Base-by-base conservation (phyloP, 2,113 vertebrate genomes). In the Todiramphus chloris region DNA sequence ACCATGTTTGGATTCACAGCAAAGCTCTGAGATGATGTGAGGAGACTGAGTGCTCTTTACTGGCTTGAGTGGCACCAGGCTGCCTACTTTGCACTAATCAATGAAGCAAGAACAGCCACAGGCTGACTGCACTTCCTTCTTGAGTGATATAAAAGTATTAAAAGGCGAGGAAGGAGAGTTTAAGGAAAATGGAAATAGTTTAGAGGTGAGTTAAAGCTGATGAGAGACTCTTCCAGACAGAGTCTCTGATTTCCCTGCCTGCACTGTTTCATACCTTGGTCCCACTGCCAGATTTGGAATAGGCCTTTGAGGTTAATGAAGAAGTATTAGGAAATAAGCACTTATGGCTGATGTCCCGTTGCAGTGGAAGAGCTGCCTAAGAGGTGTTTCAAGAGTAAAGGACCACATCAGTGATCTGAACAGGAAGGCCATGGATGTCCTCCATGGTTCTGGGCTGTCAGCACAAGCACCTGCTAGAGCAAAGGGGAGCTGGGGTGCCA, bases 311-410 rank as follows among this genome's bases (percentile, higher is more conserved):
- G 55, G 24, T 56, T 58, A 76, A 24, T 76, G 43, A 56, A 30
- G 41, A 55, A 64, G 11, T 25, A 43, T 53, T 72, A 83, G 30
- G 48, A 73, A 83, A 72, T 37, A 35, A 39, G 31, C 30, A 28
- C 0, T 0, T 37, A 28, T 1, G 4, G n/a, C n/a, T 59, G 44
- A 48, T 56, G 51, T 66, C 67, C 80, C 1, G 1, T 58, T 64
- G 72, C 83, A 58, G 44, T 44, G 72, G 44, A 66, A n/a, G 68
- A 81, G 39, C 50, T 67, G 53, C 60, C 39, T 46, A 44, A 63
- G 73, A 58, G 18, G 8, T 43, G 83, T 64, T 60, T 91, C 9
- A 27, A 24, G 75, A 96, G 39, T 69, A 35, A 55, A 76, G 39
- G 48, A 90, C 20, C 28, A 55, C 78, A 48, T 18, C 1, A 2